These are phyloP conservation scores for Netelia fuscicornis DNA, from an alignment of 2,888 invertebrate genomes.

Conservation along the genomic window DNA sequence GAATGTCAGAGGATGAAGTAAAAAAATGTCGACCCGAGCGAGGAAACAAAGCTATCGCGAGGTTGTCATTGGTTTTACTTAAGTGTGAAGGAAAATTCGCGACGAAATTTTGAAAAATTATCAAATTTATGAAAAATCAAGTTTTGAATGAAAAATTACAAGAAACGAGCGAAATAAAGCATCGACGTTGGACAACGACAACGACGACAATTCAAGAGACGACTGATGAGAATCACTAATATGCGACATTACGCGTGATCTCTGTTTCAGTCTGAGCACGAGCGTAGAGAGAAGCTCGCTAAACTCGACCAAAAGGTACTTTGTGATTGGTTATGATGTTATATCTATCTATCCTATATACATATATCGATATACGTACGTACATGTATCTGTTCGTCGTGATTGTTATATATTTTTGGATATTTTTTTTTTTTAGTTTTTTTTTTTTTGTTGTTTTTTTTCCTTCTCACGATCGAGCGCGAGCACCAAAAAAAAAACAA, in stretches of 20 bases:
- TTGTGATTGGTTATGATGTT: slow-evolving; percentile 84
- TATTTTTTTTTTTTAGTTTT: neutral
- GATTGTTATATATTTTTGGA: slow-evolving; percentile 47
- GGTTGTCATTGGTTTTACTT: too few relatives aligned
- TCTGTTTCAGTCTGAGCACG: slow-evolving; percentile 85
- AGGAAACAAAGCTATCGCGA: too few relatives aligned
- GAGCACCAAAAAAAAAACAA: slow-evolving; percentile 27
- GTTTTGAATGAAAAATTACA: slow-evolving; percentile 14
- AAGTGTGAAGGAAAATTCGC: neutral
- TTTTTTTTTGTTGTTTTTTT: slow-evolving; percentile 7
- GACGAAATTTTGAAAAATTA: neutral
- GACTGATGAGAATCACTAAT: slow-evolving; percentile 69
- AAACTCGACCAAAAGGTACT: slow-evolving; percentile 84
- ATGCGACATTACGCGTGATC: slow-evolving; percentile 83
- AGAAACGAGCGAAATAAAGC: slow-evolving; percentile 17
- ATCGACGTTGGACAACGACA: slow-evolving; percentile 34
- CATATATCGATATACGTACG: slow-evolving; percentile 69
- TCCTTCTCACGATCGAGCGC: slow-evolving; percentile 34
- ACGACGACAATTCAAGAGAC: slow-evolving; percentile 48
- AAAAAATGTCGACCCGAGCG: too few relatives aligned
- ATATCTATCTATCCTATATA: slow-evolving; percentile 77
- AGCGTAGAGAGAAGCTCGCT: slow-evolving; percentile 84
- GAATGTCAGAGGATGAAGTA: neutral
- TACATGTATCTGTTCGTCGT: slow-evolving; percentile 70
- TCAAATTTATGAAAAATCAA: slow-evolving; percentile 20